Evolutionary conservation across 2,888 invertebrate genomes (phyloP), one percentile per base, ranked within the genome.

Genomic region (Diogma glabrata): DNA sequence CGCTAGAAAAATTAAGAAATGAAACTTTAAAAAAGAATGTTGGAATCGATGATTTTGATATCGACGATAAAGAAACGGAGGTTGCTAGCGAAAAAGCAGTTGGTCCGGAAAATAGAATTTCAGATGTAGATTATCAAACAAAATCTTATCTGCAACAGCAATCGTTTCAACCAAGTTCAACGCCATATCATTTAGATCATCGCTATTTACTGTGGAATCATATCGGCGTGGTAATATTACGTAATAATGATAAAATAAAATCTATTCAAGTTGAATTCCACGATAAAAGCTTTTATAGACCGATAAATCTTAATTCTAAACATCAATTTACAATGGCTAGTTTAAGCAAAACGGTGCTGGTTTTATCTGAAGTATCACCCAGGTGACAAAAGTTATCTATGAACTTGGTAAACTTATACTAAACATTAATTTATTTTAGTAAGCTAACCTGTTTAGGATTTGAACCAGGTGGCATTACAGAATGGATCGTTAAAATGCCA

Each of bases 251-350:
- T 56, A 81, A 80, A 0, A 86, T 85, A 43, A 87, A 86, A 51
- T 82, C 82, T 0, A 89, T 97, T 50, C 94, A 95, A 65, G 87
- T 96, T 1, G 94, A 95, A 67, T 99, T 97, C 68, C 95, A 96
- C 61, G 94, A 99, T 69, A 78, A 85, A 0, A 79, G 83, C 48
- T n/a, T n/a, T n/a, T n/a, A n/a, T n/a, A n/a, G n/a, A n/a, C n/a
- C n/a, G n/a, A 73, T 89, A 10, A 94, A 97, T 65, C 75, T 97
- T 57, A 82, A 82, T 60, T 97, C 97, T 72, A 83, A 82, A 62
- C 72, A 83, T 36, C 82, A 83, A 56, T 92, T 94, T 69, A 83
- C 82, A 2, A 81, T 97, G 79, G 96, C 90, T 9, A 85, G 89
- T 53, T 69, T 99, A 51, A 91, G 92, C 7, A 72, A 77, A 1